Evolutionary conservation across 2,888 invertebrate genomes (phyloP), one percentile per base, ranked within the genome.

Genomic region (Dastarcus helophoroides): DNA sequence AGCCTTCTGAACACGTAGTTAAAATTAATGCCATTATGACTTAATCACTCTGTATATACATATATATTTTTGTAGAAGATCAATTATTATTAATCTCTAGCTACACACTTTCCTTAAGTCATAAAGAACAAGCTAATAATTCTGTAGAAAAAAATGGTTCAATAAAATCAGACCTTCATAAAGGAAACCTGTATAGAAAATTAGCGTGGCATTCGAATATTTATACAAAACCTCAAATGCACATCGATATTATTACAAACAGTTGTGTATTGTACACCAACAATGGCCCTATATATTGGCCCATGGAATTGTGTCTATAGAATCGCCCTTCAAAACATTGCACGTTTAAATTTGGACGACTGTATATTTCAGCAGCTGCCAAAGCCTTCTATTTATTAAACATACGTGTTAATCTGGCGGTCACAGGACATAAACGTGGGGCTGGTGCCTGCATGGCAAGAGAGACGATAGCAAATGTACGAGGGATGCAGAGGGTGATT

Each of bases 161-260:
- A n/a, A n/a, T n/a, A n/a, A n/a, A n/a, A n/a, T n/a, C n/a, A n/a
- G n/a, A n/a, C 29, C 33, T 14, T 19, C 26, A 25, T 3, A 12
- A 23, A 22, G 27, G 13, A 35, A 31, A 35, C 35, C 35, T 21
- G 35, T 35, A 35, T 35, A 35, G 36, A 36, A 36, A 36, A 36
- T 36, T 33, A 33, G 32, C 31, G 33, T 33, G 27, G 32, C 43
- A 42, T 44, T 43, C 38, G 43, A 47, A 45, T 51, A 44, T 47
- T 49, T 51, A 49, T 47, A 44, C 45, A 41, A 46, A 50, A 51
- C 58, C 58, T 55, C 55, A 59, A 62, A 62, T 56, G 62, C 57
- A 49, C 62, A 62, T 60, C 62, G 60, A 59, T 60, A 62, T 62
- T 62, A 60, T 62, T 60, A 62, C 62, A 60, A 61, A 60, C 53